Conservation (phyloP, 2,888 invertebrate species). For the Saturnia pavonia region DNA sequence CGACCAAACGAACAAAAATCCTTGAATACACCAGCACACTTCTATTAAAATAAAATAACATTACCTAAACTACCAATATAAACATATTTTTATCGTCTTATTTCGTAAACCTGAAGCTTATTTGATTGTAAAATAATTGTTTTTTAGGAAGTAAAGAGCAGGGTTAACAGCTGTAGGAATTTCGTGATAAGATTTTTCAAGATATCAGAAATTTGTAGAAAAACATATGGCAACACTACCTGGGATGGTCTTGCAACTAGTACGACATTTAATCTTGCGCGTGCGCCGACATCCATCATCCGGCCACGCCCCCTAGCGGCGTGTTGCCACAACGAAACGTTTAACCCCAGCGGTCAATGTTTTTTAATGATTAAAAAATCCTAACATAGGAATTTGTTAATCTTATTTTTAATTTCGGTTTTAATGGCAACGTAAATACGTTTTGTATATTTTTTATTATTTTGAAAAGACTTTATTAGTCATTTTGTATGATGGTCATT, state of each 20-base stretch:
- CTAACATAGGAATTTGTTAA: constrained; percentile 34
- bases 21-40: background rate
- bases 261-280: constrained; percentile 54
- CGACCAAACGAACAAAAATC: background rate
- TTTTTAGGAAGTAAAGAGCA: background rate
- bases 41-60: background rate
- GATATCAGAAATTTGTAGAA: background rate
- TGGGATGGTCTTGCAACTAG: constrained; percentile 18
- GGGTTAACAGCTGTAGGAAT: background rate
- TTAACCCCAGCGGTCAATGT: constrained; percentile 46
- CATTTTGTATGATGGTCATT: background rate
- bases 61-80: background rate
- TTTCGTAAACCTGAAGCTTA: background rate
- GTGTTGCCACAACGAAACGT: constrained; percentile 31
- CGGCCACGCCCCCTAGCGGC: constrained; percentile 63
- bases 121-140: background rate
- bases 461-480: constrained; percentile 11
- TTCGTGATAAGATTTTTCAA: no score
- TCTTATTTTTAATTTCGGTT: constrained; percentile 22
- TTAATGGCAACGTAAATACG: constrained; percentile 19
- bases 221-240: constrained; percentile 4
- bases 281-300: constrained; percentile 66
- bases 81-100: background rate
- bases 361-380: constrained; percentile 57
- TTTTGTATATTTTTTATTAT: constrained; percentile 14